Evolutionary conservation across 2,888 invertebrate species (phyloP).

Genomic region (Apotomis betuletana): DNA sequence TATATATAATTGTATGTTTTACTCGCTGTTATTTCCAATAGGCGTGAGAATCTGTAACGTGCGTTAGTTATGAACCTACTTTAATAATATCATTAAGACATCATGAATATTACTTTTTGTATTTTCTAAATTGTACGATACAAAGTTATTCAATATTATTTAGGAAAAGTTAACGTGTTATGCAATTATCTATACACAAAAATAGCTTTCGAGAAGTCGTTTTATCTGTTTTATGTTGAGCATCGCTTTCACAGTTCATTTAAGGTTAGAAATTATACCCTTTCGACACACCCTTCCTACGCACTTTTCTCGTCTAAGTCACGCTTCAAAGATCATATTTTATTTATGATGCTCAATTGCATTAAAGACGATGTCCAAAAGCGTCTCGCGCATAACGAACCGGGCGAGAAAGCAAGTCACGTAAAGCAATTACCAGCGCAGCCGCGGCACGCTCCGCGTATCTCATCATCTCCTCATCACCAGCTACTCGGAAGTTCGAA

Average conservation of each 20-base stretch:
- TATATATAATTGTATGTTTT: constrained; percentile 3
- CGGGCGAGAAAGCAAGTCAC: constrained; percentile 58
- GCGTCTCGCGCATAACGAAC: constrained; percentile 36
- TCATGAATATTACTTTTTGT: background rate
- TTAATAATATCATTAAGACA: background rate
- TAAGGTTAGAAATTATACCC: background rate
- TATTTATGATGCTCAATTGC: constrained; percentile 32
- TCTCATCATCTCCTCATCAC: constrained; percentile 50
- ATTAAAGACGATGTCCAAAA: constrained; percentile 32
- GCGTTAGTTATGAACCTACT: background rate
- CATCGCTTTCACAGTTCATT: no score
- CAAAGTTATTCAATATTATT: no score
- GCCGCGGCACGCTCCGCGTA: constrained; percentile 50
- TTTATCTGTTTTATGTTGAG: background rate
- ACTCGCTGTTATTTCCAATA: background rate
- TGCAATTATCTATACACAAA: no score
- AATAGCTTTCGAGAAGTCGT: background rate
- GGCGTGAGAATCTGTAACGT: background rate
- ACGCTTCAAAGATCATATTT: constrained; percentile 29
- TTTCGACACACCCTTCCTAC: constrained; percentile 12
- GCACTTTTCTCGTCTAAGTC: background rate
- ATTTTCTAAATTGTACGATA: background rate
- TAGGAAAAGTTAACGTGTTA: no score
- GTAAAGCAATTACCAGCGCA: constrained; percentile 57
- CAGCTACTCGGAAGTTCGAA: background rate